These are phyloP conservation scores for Lepidurus apus DNA, from an alignment of 1,140 invertebrate species.

Conservation along the genomic window DNA sequence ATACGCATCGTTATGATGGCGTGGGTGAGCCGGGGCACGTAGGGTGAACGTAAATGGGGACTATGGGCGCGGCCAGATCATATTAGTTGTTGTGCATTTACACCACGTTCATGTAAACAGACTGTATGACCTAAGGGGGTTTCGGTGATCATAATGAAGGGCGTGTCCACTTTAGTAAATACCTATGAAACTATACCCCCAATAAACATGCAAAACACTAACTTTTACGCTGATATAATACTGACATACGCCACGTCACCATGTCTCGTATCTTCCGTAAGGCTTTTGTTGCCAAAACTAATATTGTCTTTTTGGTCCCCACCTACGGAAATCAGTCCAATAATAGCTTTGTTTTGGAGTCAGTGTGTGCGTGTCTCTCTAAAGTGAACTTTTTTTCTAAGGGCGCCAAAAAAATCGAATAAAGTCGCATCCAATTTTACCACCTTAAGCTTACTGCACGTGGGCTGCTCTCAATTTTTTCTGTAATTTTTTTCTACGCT, in stretches of 20 bases:
- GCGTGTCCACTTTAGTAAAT: not conserved
- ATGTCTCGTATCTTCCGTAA: not conserved
- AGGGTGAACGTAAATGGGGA: not conserved
- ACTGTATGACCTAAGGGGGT: not conserved
- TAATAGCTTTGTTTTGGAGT: not conserved
- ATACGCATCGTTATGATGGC: not conserved
- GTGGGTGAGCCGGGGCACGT: not conserved
- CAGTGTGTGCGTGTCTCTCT: constrained; percentile 15
- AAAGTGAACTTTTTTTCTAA: constrained; percentile 19
- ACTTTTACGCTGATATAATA: too few relatives aligned
- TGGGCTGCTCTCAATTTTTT: constrained; percentile 13
- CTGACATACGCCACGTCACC: too few relatives aligned
- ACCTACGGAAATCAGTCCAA: not conserved
- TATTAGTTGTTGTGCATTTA: not conserved
- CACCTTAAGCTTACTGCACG: constrained; percentile 13
- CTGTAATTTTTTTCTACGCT: constrained; percentile 43
- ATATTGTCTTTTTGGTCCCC: not conserved
- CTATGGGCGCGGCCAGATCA: not conserved
- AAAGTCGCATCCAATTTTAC: constrained; percentile 11
- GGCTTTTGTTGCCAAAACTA: not conserved
- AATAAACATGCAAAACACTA: too few relatives aligned
- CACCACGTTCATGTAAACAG: too few relatives aligned
- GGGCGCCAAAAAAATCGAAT: constrained; percentile 21
- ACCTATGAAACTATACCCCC: too few relatives aligned
- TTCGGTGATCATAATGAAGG: not conserved